These are phyloP conservation scores for Hippocampus comes DNA, from an alignment of 2,113 vertebrate species.

Conservation along the genomic window DNA sequence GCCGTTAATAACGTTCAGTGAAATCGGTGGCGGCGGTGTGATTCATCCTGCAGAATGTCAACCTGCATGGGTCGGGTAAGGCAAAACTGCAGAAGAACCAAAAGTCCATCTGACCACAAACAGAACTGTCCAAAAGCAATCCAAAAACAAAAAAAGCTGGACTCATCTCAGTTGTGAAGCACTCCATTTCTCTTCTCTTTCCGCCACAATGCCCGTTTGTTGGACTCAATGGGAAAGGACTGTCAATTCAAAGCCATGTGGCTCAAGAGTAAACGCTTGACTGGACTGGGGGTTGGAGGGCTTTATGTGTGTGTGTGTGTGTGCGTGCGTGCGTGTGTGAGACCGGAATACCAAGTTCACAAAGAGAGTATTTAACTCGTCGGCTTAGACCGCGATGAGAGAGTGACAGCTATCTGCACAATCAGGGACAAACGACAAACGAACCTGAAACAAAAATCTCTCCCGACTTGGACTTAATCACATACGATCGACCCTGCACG, in stretches of 20 bases:
- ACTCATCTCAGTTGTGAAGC: slow-evolving; percentile 17
- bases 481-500: slow-evolving; percentile 25
- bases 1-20: not conserved
- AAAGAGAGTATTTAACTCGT: slow-evolving; percentile 55
- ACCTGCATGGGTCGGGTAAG: slow-evolving; percentile 15
- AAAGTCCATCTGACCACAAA: slow-evolving; percentile 39
- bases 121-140: slow-evolving; percentile 17
- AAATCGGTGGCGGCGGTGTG: slow-evolving; percentile 17
- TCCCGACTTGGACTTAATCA: not conserved
- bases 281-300: slow-evolving; percentile 42
- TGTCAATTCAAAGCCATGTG: slow-evolving; percentile 67
- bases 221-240: slow-evolving; percentile 36
- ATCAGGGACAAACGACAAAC: not conserved
- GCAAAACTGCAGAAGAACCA: slow-evolving; percentile 54
- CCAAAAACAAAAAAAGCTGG: slow-evolving; percentile 42
- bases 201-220: slow-evolving; percentile 29
- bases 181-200: slow-evolving; percentile 33
- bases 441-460: not conserved
- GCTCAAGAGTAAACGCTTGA: slow-evolving; percentile 51
- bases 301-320: slow-evolving; percentile 43
- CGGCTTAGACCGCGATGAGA: slow-evolving; percentile 19
- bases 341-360: slow-evolving; percentile 52
- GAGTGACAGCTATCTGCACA: slow-evolving; percentile 5
- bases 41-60: slow-evolving; percentile 29
- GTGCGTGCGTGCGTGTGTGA: slow-evolving; percentile 36